Percentiles rank a stretch among this genome's conserved stretches.
phyloP scores from a whole-genome alignment of 1,140 invertebrate genomes.

The Varroa destructor region DNA sequence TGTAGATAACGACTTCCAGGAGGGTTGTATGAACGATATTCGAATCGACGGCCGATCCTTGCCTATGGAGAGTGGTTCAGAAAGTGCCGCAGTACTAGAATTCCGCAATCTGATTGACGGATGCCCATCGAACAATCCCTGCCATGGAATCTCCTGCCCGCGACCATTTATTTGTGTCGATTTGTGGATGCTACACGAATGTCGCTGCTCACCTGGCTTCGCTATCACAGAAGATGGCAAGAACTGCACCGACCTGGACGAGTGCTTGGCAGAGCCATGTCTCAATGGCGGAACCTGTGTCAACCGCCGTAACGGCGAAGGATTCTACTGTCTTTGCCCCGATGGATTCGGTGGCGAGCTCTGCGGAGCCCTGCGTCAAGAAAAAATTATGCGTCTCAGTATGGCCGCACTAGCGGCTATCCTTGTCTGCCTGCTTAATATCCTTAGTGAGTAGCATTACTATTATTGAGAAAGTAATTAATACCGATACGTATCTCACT shows the following conservation, averaged over 20 bases:
- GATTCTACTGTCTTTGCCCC: conserved; percentile 49
- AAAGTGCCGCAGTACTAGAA: conserved; percentile 86
- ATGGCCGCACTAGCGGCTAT: conserved; percentile 85
- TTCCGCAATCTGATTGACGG: conserved; percentile 71
- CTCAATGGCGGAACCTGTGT: conserved; percentile 51
- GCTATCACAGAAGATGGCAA: conserved; percentile 72
- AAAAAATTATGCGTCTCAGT: conserved; percentile 75
- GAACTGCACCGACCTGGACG: conserved; percentile 81
- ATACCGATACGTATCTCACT: too few relatives aligned
- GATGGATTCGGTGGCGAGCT: conserved; percentile 82
- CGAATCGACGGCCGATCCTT: conserved; percentile 79
- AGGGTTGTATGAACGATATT: conserved; percentile 70
- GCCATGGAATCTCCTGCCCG: conserved; percentile 73
- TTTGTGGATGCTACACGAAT: conserved; percentile 89
- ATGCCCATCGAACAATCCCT: conserved; percentile 85
- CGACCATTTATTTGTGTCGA: conserved; percentile 89
- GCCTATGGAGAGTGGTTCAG: conserved; percentile 81
- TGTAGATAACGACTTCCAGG: conserved; percentile 86
- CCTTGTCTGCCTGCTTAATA: conserved; percentile 79
- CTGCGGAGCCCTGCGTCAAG: conserved; percentile 81
- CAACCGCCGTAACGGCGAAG: conserved; percentile 50
- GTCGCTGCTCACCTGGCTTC: conserved; percentile 87
- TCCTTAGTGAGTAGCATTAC: conserved; percentile 60
- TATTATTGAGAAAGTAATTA: background rate
- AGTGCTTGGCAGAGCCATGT: conserved; percentile 79